Percentiles rank a stretch among this genome's conserved stretches.
Evolutionary conservation across 1,140 invertebrate species (phyloP).

Genomic region (Cotesia chilonis): DNA sequence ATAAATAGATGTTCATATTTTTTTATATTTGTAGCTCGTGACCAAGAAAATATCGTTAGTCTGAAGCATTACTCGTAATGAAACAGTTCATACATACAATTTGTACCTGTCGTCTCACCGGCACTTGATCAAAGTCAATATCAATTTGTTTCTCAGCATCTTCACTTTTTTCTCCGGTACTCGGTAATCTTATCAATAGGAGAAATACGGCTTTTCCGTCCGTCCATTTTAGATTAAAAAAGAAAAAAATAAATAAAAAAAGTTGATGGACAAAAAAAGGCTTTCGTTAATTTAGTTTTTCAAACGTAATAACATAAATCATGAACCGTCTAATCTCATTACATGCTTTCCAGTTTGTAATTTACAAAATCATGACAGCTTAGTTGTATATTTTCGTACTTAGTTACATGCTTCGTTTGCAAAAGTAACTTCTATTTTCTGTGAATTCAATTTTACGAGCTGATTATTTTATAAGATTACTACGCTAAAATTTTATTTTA

Average conservation of each 20-base stretch:
- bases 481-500: too few relatives aligned
- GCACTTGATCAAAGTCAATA: slow-evolving; percentile 25
- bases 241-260: too few relatives aligned
- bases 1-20: background rate
- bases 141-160: slow-evolving; percentile 8
- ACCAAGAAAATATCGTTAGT: background rate
- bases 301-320: too few relatives aligned
- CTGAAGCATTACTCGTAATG: background rate
- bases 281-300: too few relatives aligned
- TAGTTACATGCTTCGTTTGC: too few relatives aligned
- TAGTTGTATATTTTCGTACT: too few relatives aligned
- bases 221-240: background rate
- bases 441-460: too few relatives aligned
- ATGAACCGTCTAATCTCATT: slow-evolving; percentile 21
- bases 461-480: too few relatives aligned
- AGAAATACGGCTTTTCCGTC: background rate
- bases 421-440: too few relatives aligned
- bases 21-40: background rate
- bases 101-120: slow-evolving; percentile 21
- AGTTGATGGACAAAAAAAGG: too few relatives aligned
- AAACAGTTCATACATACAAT: slow-evolving; percentile 6
- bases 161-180: background rate
- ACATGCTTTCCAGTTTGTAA: slow-evolving; percentile 2
- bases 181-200: background rate
- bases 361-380: too few relatives aligned